Percentiles rank a stretch among this genome's conserved stretches.
Evolutionary conservation across 2,888 invertebrate species (phyloP).

Genomic region (Druceiella hillmani): DNA sequence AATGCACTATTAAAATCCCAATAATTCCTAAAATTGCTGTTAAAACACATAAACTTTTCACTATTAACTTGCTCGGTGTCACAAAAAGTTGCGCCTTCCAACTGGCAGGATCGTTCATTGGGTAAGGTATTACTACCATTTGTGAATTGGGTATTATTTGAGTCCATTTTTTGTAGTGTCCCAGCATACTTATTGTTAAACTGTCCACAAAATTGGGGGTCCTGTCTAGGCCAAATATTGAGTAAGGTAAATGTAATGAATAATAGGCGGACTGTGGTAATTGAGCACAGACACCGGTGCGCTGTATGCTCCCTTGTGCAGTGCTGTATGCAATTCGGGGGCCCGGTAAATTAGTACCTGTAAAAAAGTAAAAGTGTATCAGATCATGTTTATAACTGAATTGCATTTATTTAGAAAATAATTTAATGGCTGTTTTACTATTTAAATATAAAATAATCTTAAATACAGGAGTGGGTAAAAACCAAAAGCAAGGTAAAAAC

Average conservation of each 20-base stretch:
- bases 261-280: conserved; percentile 89
- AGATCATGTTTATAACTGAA: too few species aligned
- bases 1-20: too few species aligned
- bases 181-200: conserved; percentile 73
- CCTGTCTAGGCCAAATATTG: conserved; percentile 94
- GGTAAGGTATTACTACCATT: conserved; percentile 90
- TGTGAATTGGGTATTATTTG: conserved; percentile 98
- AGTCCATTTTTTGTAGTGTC: conserved; percentile 69
- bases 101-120: conserved; percentile 64
- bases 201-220: conserved; percentile 97
- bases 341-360: conserved; percentile 83
- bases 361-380: too few species aligned
- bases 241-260: conserved; percentile 91
- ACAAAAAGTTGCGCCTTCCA: conserved; percentile 94
- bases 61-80: conserved; percentile 87
- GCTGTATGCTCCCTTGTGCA: conserved; percentile 77
- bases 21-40: conserved; percentile 82
- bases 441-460: too few species aligned
- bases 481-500: too few species aligned
- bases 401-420: too few species aligned
- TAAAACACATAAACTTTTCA: conserved; percentile 86
- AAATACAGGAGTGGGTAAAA: too few species aligned
- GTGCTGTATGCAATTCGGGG: conserved; percentile 83
- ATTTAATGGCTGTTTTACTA: too few species aligned
- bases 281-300: conserved; percentile 81